Evolutionary conservation across 2,797 vertebrate species (phyloP), one percentile per base, ranked within the genome.

Genomic region (Oreochromis mossambicus): DNA sequence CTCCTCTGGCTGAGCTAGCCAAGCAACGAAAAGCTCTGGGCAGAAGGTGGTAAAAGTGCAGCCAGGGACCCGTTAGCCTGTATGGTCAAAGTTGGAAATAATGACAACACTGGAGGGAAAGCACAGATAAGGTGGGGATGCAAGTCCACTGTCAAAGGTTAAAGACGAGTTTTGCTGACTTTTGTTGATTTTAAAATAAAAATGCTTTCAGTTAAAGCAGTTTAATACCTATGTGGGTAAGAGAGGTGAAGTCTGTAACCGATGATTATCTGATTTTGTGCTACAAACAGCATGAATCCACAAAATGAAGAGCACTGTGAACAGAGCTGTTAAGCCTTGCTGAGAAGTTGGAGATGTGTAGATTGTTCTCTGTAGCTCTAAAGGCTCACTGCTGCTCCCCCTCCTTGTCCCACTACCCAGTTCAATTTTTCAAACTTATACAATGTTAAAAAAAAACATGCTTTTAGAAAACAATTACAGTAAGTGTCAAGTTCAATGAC

Each of bases 1-100:
- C 32, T 66, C 32, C 61, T 77, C 29, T 82, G 78, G 75, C 29
- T 3, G 6, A 43, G 43, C 55, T 24, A 19, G 61, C 43, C 32
- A 4, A 77, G 56, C 55, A 77, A 81, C 80, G 68, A 41, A 82
- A 24, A 17, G 7, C 26, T 75, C 11, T n/a, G 26, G 46, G 46
- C 46, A 75, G 10, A 75, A 75, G 70, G 70, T 58, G 77, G 77
- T 78, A 77, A 81, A 81, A 81, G 43, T 56, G 24, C 58, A 86
- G 32, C 12, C 7, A 29, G 76, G 17, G 84, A 86, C 41, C 58
- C 36, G 56, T 86, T 78, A 86, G 63, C 73, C 10, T 85, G 26
- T 46, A 12, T 34, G 66, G 36, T 61, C 21, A 77, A 77, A 80
- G 26, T 54, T 26, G 12, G 8, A 61, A 63, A 77, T 34, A 81